Evolutionary conservation across 2,113 vertebrate species (phyloP), one percentile per base, ranked within the genome.

Genomic region (Xenopus borealis): DNA sequence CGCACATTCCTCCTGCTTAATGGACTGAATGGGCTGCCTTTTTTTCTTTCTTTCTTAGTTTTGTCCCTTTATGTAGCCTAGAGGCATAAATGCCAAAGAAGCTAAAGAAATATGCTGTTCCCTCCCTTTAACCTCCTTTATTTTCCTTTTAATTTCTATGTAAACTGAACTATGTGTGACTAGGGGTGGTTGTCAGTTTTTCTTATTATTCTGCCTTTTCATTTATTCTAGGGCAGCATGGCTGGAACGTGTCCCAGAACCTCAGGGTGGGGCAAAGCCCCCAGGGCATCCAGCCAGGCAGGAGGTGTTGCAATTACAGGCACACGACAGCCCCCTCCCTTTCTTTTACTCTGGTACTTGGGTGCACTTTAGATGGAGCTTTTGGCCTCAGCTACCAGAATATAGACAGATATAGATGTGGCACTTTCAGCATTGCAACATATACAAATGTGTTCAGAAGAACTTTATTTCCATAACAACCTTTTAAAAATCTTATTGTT

Each of bases 181-280:
- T 79, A 75, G 69, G 64, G 71, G 66, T 75, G 63, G 79, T 82
- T 83, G 78, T 84, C 79, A 79, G 81, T 81, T 86, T 80, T 65
- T 78, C 61, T 64, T 76, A 69, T 76, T 69, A 76, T 70, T 13
- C 67, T 77, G 40, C 62, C 67, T 77, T 77, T 64, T 77, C 57
- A 70, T 77, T 73, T 72, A 47, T 86, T 80, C 80, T 80, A 79
- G 55, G 72, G 45, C 80, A 83, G 80, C 80, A 74, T 84, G 69
- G 78, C 79, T 83, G 79, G 70, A 79, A 83, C 81, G 71, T 78
- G 80, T 82, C 63, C 79, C 66, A 66, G 71, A 79, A 78, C 65
- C 70, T 74, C 71, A 78, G 66, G 57, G 73, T 30, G 65, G 63
- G 79, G 72, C 73, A 77, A 33, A 69, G 71, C 58, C 71, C 71